Conservation (phyloP, 2,888 invertebrate genomes). For the Cheilosia variabilis region DNA sequence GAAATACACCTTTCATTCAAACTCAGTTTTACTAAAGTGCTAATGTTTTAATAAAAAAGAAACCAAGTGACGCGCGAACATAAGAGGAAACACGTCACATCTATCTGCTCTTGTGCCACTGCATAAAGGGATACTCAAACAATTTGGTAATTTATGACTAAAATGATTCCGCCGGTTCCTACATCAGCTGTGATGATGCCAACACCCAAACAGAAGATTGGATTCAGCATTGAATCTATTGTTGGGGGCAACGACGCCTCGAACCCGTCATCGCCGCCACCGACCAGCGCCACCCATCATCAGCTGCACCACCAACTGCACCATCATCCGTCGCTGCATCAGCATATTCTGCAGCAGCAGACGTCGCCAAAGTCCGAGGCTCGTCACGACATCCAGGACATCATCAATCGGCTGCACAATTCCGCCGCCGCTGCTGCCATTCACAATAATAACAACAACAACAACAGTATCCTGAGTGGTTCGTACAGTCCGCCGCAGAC, state of each 20-base stretch:
- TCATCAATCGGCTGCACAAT: conserved; percentile 81
- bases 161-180: conserved; percentile 97
- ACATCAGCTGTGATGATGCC: conserved; percentile 96
- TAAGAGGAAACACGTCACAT: conserved; percentile 22
- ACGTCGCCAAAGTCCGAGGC: conserved; percentile 79
- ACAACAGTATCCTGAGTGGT: conserved; percentile 72
- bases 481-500: conserved; percentile 80
- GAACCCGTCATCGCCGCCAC: conserved; percentile 59
- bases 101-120: conserved; percentile 59
- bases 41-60: conserved; percentile 6
- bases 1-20: conserved; percentile 17
- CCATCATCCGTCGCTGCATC: conserved; percentile 67
- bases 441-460: conserved; percentile 70
- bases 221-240: conserved; percentile 97
- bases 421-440: conserved; percentile 80
- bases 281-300: conserved; percentile 76
- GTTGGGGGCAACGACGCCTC: conserved; percentile 90
- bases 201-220: conserved; percentile 95
- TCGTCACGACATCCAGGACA: conserved; percentile 81
- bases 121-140: conserved; percentile 62
- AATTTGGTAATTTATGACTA: conserved; percentile 82
- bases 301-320: conserved; percentile 71
- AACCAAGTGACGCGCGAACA: conserved; percentile 7
- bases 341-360: conserved; percentile 71
- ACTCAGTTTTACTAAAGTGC: conserved; percentile 24